Percentiles rank a stretch among this genome's conserved stretches.
These are phyloP conservation scores for Pristionchus exspectatus DNA, from an alignment of 2,888 invertebrate species.

Conservation along the genomic window DNA sequence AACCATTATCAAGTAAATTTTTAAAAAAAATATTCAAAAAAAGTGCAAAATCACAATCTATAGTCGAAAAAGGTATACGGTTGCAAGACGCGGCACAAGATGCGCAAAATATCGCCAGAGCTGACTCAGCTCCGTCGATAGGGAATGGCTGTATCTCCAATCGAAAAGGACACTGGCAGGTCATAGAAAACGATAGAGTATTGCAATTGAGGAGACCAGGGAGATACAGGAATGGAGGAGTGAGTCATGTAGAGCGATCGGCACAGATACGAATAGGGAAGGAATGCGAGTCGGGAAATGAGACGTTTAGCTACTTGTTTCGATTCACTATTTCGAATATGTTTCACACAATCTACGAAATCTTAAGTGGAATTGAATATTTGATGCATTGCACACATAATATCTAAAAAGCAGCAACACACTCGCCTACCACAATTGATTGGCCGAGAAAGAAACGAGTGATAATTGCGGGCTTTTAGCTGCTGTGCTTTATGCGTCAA, in stretches of 20 bases:
- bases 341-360: no score
- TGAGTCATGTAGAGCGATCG: not conserved
- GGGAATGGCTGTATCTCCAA: not conserved
- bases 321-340: no score
- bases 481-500: not conserved
- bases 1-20: no score
- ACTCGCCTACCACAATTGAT: not conserved
- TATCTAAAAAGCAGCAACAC: not conserved
- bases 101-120: not conserved
- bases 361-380: no score
- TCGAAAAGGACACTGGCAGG: not conserved
- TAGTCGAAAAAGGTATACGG: not conserved
- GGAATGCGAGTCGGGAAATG: not conserved
- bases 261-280: conserved; percentile 43
- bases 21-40: no score
- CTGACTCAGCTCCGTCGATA: not conserved
- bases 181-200: not conserved
- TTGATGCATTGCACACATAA: not conserved
- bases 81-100: conserved; percentile 11
- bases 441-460: not conserved
- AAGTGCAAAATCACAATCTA: not conserved
- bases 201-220: not conserved
- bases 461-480: conserved; percentile 31
- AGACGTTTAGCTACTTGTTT: not conserved
- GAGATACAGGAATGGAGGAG: conserved; percentile 44